Evolutionary conservation across 2,797 vertebrate genomes (phyloP), one percentile per base, ranked within the genome.

Genomic region (Alauda arvensis): DNA sequence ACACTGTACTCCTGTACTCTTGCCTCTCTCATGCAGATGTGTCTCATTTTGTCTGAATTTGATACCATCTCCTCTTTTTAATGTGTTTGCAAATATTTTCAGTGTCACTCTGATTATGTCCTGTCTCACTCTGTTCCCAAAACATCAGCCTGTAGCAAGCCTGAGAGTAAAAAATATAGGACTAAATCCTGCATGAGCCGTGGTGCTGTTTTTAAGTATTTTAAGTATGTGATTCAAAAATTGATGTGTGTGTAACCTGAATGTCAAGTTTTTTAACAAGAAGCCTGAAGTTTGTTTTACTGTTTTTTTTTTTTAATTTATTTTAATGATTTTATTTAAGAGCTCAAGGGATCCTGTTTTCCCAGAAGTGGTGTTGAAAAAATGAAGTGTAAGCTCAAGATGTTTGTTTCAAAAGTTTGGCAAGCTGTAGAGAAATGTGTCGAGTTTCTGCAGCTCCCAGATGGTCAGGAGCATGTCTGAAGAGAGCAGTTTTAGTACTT

Each of bases 301-400:
- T 57, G 20, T 18, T 14, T 53, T 53, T n/a, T n/a, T 46, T 68
- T 10, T 25, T 8, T 28, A 40, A 60, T 67, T 82, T 71, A 6
- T 34, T 63, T 23, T 43, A 67, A 48, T 56, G 8, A 43, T 81
- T 77, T 84, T 79, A 10, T 40, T 66, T 40, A 60, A 56, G 40
- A 83, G 52, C 72, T 57, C 33, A 67, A 70, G 66, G 57, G 55
- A 70, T 86, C 43, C 12, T 65, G 21, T 87, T 76, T 94, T 93
- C 88, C 77, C 37, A 89, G 69, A 88, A 91, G 53, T 56, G 24
- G 17, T 89, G 12, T 55, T 92, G 66, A 85, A 83, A 87, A 89
- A 78, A 49, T 60, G 31, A 69, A 89, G 51, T 52, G 29, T 61
- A 83, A 88, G 76, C 76, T 56, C 5, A 14, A 72, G 45, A 40